These are phyloP conservation scores for Lasiommata megera DNA, from an alignment of 2,888 invertebrate genomes.

Conservation along the genomic window DNA sequence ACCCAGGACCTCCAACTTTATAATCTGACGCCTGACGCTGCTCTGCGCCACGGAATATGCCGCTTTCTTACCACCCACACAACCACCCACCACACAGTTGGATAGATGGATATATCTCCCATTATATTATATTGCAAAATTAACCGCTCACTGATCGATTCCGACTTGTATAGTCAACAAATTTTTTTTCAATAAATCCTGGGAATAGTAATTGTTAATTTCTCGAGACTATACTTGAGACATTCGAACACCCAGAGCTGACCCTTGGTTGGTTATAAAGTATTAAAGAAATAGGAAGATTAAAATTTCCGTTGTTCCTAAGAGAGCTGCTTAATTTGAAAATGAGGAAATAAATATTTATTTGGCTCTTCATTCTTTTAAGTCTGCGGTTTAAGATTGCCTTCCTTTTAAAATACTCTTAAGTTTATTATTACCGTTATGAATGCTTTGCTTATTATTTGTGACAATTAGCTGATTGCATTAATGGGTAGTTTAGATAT, in stretches of 20 bases:
- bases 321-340: constrained; percentile 12
- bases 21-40: no score
- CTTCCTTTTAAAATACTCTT: not conserved
- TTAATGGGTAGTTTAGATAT: no score
- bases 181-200: no score
- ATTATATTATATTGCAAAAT: no score
- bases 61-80: no score
- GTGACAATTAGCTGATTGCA: no score
- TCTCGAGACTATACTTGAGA: not conserved
- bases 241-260: not conserved
- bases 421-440: not conserved
- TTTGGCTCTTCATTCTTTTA: constrained; percentile 25
- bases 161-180: no score
- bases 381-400: constrained; percentile 10
- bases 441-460: not conserved
- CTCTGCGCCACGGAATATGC: no score
- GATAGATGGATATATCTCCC: no score
- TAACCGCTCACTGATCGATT: no score
- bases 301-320: constrained; percentile 9
- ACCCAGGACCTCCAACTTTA: no score
- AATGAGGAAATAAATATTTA: constrained; percentile 28
- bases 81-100: no score
- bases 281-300: constrained; percentile 14
- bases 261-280: not conserved
- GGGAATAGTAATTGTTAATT: not conserved